Evolutionary conservation across 1,140 invertebrate species (phyloP), one percentile per base, ranked within the genome.

Genomic region (Temnothorax nylanderi): DNA sequence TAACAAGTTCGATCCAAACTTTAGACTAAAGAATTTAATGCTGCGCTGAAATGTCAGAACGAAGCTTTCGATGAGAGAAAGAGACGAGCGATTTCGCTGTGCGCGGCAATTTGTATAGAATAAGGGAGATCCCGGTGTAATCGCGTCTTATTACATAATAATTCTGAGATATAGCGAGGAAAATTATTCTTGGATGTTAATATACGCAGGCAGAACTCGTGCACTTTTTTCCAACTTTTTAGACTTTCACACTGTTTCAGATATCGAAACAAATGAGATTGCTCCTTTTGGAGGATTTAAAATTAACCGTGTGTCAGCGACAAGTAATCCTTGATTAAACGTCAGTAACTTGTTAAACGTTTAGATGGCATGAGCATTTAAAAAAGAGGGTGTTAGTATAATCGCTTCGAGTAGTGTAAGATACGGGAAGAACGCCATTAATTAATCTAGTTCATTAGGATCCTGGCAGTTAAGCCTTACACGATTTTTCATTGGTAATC

Each of bases 1-100:
- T 47, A 77, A 77, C 75, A 77, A 47, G 41, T 64, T 77, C 41
- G 58, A 49, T 77, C 13, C 3, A 32, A 62, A 77, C 2, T 47
- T n/a, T 77, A 77, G 11, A 47, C 2, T 77, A 64, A 64, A n/a
- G 11, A 54, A 58, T 56, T 56, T 75, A 56, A 74, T 21, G 4
- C 18, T 11, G 18, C 10, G 16, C 6, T 18, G 32, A 74, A 56
- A 56, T 71, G n/a, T 49, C 44, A 49, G 16, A 5, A 26, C 26
- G 26, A 26, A 26, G 26, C 26, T 54, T 34, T n/a, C 47, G 10
- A 3, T 51, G 32, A 74, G 10, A 54, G 37, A 18, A 54, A 2
- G 18, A 72, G 16, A 72, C 5, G 11, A 49, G 16, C 41, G n/a
- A 51, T 32, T 32, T 71, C n/a, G 21, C 21, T 71, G 8, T 18